Evolutionary conservation across 1,140 invertebrate species (phyloP), one percentile per base, ranked within the genome.

Genomic region (Hylaeus volcanicus): DNA sequence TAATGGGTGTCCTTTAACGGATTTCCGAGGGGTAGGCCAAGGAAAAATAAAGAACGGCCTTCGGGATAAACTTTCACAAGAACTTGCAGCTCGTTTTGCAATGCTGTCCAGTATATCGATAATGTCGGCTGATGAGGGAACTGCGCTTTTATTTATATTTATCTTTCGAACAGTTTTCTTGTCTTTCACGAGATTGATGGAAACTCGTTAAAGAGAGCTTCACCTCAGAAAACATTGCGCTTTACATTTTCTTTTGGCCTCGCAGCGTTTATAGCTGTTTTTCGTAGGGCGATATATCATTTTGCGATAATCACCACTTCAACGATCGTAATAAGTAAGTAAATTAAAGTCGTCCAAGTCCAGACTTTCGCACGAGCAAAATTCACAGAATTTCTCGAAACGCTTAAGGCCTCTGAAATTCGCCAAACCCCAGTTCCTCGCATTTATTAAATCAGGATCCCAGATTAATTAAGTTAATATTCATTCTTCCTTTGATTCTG

Each of bases 1-100:
- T 79, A 64, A 72, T 72, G 58, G 61, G 11, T n/a, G 48, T 73
- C n/a, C 61, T 73, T 79, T 70, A 73, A 65, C 61, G 26, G 43
- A 14, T 37, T 64, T 41, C 14, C n/a, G 2, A 14, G n/a, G 12
- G 48, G 51, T 9, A 37, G 12, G 55, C 6, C 15, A 51, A 48
- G 66, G 12, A n/a, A 12, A 43, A 56, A n/a, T 61, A 26, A 53
- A 60, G 45, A 60, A 56, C 39, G 26, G 51, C 39, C 56, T 64
- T 11, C 8, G 15, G 39, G 26, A 65, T 56, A 39, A 79, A 43
- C 41, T 65, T 72, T 73, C 14, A 61, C 53, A 74, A 79, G 58
- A 65, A 5, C 51, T n/a, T 48, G 58, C 53, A n/a, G 39, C 48
- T 77, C 55, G 43, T 75, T 66, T 75, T 66, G 26, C 63, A 14